Evolutionary conservation across 1,140 invertebrate genomes (phyloP).

Genomic region (Drosophila subobscura): DNA sequence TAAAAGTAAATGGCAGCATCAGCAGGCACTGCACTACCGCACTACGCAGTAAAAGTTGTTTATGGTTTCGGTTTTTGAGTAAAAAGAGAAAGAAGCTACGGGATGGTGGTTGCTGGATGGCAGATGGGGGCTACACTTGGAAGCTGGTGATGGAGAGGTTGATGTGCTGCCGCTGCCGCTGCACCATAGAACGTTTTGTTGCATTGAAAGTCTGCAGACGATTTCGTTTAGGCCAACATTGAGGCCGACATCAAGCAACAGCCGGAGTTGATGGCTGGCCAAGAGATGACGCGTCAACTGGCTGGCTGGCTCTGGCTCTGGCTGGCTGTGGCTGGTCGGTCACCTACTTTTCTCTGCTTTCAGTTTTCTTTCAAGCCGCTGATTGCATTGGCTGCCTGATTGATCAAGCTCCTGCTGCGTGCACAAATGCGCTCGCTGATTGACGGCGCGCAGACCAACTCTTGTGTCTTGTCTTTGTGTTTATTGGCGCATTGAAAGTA

Average conservation of each 20-base stretch:
- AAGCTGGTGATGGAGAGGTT: constrained; percentile 29
- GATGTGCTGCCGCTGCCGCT: constrained; percentile 22
- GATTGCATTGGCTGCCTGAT: constrained; percentile 57
- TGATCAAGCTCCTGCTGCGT: constrained; percentile 77
- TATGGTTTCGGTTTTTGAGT: constrained; percentile 51
- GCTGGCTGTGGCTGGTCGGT: constrained; percentile 47
- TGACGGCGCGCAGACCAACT: constrained; percentile 45
- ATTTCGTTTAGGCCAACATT: constrained; percentile 69
- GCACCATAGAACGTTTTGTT: constrained; percentile 69
- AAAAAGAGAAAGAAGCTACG: constrained; percentile 55
- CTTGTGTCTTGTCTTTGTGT: constrained; percentile 29
- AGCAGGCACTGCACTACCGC: constrained; percentile 50
- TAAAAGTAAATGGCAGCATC: constrained; percentile 60
- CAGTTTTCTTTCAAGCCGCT: constrained; percentile 49
- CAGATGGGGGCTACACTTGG: constrained; percentile 9
- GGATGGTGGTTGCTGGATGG: constrained; percentile 22
- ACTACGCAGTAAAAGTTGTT: constrained; percentile 82
- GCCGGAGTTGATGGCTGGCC: constrained; percentile 47
- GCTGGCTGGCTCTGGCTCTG: constrained; percentile 8
- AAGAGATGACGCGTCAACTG: constrained; percentile 27
- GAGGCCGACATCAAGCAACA: constrained; percentile 23
- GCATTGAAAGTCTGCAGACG: constrained; percentile 74
- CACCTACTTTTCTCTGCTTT: constrained; percentile 80
- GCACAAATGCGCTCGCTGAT: constrained; percentile 73
- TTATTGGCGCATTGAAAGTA: constrained; percentile 80